Percentiles rank a stretch among this genome's conserved stretches.
Evolutionary conservation across 2,797 vertebrate species (phyloP).

Genomic region (Crocidura indochinensis): DNA sequence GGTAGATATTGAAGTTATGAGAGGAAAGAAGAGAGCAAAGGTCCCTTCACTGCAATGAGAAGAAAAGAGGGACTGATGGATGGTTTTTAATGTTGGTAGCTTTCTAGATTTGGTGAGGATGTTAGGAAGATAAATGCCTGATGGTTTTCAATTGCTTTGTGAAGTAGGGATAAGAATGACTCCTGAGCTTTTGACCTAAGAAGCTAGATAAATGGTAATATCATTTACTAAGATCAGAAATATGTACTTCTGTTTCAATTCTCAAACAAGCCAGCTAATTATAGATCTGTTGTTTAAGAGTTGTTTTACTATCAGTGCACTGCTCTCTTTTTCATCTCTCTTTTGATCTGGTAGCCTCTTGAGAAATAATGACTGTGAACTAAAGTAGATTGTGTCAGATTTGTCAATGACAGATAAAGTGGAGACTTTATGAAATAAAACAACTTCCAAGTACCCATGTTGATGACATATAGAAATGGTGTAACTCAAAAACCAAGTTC

Average conservation of each 20-base stretch:
- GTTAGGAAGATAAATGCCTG: neutral
- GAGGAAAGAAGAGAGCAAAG: neutral
- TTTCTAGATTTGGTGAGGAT: neutral
- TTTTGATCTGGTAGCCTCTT: slow-evolving; percentile 21
- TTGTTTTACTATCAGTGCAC: neutral
- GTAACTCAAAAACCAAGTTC: slow-evolving; percentile 56
- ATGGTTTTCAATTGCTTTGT: slow-evolving; percentile 22
- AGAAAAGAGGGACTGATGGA: neutral
- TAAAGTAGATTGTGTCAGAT: slow-evolving; percentile 50
- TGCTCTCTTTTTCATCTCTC: slow-evolving; percentile 31
- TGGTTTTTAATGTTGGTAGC: neutral
- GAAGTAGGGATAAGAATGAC: neutral
- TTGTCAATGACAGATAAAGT: slow-evolving; percentile 63
- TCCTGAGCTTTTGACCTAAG: neutral
- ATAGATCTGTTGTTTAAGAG: slow-evolving; percentile 7
- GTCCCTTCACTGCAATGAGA: neutral
- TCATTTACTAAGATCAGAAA: neutral
- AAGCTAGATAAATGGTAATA: neutral
- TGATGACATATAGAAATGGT: slow-evolving; percentile 13
- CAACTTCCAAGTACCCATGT: slow-evolving; percentile 51
- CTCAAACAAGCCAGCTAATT: neutral
- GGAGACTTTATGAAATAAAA: slow-evolving; percentile 65
- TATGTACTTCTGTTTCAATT: neutral
- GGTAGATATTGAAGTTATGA: neutral
- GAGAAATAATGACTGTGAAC: slow-evolving; percentile 24